A percentile compares a stretch with the other conserved stretches of the same genome.
These are phyloP conservation scores for Tribolium madens DNA, from an alignment of 1,140 invertebrate genomes.

Conservation along the genomic window DNA sequence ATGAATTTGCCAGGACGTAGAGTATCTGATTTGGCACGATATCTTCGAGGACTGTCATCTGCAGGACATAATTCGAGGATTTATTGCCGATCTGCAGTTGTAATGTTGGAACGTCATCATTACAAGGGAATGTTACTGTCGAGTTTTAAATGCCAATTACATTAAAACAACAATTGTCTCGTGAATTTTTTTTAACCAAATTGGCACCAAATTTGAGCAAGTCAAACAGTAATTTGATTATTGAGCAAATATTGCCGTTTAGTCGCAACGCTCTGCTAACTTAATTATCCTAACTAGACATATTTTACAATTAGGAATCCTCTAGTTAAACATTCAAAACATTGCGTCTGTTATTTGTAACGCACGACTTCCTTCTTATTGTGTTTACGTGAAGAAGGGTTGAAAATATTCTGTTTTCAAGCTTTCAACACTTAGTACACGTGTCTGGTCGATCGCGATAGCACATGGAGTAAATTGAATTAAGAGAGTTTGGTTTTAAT, in stretches of 20 bases:
- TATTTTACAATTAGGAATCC: not conserved
- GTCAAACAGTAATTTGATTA: too few species aligned
- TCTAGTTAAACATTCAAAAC: slow-evolving; percentile 20
- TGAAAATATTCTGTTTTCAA: slow-evolving; percentile 9
- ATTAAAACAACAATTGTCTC: not conserved
- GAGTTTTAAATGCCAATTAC: slow-evolving; percentile 1
- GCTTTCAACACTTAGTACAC: not conserved
- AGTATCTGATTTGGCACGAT: slow-evolving; percentile 28
- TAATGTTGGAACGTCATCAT: slow-evolving; percentile 10
- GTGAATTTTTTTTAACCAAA: not conserved
- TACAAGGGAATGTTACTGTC: not conserved
- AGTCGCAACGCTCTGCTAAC: too few species aligned
- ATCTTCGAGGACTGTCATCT: slow-evolving; percentile 19
- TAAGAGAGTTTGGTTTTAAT: not conserved
- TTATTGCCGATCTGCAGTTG: slow-evolving; percentile 7
- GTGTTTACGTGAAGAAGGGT: slow-evolving; percentile 1
- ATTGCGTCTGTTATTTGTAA: slow-evolving; percentile 1
- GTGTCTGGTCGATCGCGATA: not conserved
- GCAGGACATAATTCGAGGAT: slow-evolving; percentile 4
- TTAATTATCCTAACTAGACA: not conserved
- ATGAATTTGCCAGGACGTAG: not conserved
- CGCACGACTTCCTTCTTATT: slow-evolving; percentile 13
- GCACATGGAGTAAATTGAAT: not conserved
- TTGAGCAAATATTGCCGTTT: too few species aligned
- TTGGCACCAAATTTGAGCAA: too few species aligned